Percentiles rank a stretch among this genome's conserved stretches.
phyloP scores from a whole-genome alignment of 2,113 vertebrate species.

The Cacatua alba region DNA sequence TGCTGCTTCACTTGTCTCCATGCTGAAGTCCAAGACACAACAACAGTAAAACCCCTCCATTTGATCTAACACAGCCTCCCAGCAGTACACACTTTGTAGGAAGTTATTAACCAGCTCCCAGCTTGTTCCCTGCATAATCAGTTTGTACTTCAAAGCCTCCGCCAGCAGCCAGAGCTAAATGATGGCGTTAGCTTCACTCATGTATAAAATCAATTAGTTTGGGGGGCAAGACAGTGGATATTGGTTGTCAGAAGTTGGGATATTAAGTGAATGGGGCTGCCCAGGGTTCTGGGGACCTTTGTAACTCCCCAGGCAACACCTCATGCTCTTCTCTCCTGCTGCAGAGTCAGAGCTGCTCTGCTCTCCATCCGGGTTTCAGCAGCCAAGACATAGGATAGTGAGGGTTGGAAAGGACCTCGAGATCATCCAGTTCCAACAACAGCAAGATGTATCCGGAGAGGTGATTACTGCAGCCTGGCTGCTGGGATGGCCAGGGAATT shows the following conservation, averaged over 20 bases:
- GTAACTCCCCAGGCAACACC: not conserved
- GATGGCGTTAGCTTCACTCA: not conserved
- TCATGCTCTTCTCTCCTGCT: not conserved
- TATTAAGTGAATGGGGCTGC: not conserved
- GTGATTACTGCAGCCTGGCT: not conserved
- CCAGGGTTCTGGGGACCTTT: not conserved
- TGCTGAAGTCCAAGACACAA: not conserved
- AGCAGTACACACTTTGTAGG: not conserved
- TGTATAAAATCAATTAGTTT: conserved; percentile 48
- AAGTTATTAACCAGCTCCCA: conserved; percentile 36
- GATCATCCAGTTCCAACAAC: not conserved
- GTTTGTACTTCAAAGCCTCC: conserved; percentile 44
- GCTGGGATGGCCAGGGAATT: not conserved
- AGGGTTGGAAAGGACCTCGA: not conserved
- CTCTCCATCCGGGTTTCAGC: not conserved
- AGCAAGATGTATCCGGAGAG: not conserved
- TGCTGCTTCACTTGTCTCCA: not conserved
- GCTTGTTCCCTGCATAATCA: conserved; percentile 37
- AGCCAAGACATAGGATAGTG: not conserved
- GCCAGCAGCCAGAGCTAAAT: not conserved
- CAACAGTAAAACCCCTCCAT: not conserved
- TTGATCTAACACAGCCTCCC: not conserved
- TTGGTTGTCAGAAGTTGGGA: conserved; percentile 30
- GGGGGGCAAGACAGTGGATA: conserved; percentile 29
- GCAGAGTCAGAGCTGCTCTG: not conserved